Evolutionary conservation across 2,797 vertebrate species (phyloP).

Genomic region (Nyctalus aviator): DNA sequence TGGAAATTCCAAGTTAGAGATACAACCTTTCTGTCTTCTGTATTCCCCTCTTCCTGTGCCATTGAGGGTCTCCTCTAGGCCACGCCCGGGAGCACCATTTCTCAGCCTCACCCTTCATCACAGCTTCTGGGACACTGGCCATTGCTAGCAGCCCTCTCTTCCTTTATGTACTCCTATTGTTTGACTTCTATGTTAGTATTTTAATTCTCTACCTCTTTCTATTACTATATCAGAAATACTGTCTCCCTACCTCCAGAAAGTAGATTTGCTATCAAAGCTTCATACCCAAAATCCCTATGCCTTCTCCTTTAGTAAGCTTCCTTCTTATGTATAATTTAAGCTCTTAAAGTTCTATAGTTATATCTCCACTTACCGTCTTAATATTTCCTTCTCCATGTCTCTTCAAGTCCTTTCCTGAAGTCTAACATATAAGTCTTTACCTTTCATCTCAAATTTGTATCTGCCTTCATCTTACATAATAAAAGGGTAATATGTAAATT

Average conservation of each 20-base stretch:
- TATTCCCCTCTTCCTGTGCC: neutral
- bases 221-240: neutral
- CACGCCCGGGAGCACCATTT: neutral
- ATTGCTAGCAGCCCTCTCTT: neutral
- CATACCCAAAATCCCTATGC: neutral
- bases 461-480: neutral
- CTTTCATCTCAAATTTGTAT: neutral
- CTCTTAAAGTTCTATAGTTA: neutral
- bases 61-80: neutral
- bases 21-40: neutral
- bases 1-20: constrained; percentile 11
- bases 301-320: neutral
- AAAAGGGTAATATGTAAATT: no score
- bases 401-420: neutral
- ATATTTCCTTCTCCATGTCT: neutral
- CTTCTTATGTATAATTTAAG: neutral
- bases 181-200: neutral
- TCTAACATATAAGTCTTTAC: neutral
- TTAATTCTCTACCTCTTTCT: neutral
- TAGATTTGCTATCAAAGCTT: neutral
- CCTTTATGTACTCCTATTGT: neutral
- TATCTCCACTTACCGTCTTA: neutral
- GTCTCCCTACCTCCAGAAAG: neutral
- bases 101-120: neutral
- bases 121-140: neutral